Evolutionary conservation across 2,113 vertebrate species (phyloP), one percentile per base, ranked within the genome.

Genomic region (Cyprinus carpio): DNA sequence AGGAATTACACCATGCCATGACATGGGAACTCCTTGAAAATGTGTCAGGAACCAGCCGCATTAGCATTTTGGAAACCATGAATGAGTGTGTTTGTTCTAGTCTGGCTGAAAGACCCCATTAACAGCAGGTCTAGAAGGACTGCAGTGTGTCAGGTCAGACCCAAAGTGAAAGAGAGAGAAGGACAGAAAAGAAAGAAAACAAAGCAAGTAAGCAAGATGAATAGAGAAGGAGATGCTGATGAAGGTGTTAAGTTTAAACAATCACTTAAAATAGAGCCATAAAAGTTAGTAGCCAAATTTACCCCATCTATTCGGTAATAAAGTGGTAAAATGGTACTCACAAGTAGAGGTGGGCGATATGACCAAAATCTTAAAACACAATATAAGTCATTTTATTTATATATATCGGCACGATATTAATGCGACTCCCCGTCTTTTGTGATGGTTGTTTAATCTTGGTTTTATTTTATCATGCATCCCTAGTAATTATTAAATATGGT

Each of bases 41-140:
- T 90, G 91, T 91, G 87, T 85, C 85, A 87, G 86, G 85, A 64
- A 85, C 80, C 88, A 85, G 86, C 88, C 88, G 90, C 90, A 94
- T 95, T 93, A 82, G 90, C 92, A 94, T 94, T 90, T 93, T 81
- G 93, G 93, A 93, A 72, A 75, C 75, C 79, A 82, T 94, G 92
- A 95, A 92, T 92, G 87, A 92, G 88, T 84, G 86, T 87, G 87
- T 93, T 93, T 93, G 90, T 93, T 93, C 91, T 91, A 87, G 90
- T 90, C 87, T 89, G 87, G 65, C 90, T 92, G 87, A 93, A 92
- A 90, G 89, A 88, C 85, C 91, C 91, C 72, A 93, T 93, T 92
- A 94, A 92, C 89, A 87, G 88, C 88, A 88, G 90, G 89, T 93
- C 91, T 89, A 90, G 25, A 27, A 76, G 69, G 58, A 46, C 20